phyloP scores from a whole-genome alignment of 2,113 vertebrate genomes.

The Ivindomyrus marchei region DNA sequence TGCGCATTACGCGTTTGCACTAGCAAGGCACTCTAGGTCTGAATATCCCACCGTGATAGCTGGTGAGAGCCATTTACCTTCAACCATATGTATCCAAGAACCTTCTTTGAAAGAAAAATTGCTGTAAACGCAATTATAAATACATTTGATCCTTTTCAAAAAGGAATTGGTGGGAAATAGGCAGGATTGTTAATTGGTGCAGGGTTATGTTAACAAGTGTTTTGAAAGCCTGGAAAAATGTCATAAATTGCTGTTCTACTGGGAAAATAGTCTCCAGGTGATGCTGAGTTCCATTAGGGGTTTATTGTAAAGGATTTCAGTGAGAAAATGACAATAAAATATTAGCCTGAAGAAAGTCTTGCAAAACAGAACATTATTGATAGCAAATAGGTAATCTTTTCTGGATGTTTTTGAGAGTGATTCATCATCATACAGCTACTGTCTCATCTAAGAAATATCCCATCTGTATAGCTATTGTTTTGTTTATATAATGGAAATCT shows the following conservation, averaged over 20 bases:
- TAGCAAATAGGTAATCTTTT: background rate
- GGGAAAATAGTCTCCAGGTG: background rate
- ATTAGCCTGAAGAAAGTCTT: background rate
- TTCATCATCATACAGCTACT: background rate
- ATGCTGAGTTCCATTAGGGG: background rate
- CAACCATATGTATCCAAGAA: background rate
- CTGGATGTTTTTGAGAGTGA: background rate
- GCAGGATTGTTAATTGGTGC: background rate
- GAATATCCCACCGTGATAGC: background rate
- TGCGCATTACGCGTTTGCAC: background rate
- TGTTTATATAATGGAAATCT: background rate
- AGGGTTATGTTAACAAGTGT: background rate
- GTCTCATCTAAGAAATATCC: background rate
- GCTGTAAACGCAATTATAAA: background rate
- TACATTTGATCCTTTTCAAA: background rate
- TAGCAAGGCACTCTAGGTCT: background rate
- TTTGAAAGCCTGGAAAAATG: background rate
- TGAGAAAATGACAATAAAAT: background rate
- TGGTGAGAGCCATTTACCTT: background rate
- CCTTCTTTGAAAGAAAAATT: background rate
- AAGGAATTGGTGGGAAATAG: background rate
- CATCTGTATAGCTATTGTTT: background rate
- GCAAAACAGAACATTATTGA: background rate
- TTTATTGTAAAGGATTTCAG: background rate
- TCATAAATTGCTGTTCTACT: background rate